Evolutionary conservation across 2,113 vertebrate species (phyloP).

Genomic region (Aleadryas rufinucha): DNA sequence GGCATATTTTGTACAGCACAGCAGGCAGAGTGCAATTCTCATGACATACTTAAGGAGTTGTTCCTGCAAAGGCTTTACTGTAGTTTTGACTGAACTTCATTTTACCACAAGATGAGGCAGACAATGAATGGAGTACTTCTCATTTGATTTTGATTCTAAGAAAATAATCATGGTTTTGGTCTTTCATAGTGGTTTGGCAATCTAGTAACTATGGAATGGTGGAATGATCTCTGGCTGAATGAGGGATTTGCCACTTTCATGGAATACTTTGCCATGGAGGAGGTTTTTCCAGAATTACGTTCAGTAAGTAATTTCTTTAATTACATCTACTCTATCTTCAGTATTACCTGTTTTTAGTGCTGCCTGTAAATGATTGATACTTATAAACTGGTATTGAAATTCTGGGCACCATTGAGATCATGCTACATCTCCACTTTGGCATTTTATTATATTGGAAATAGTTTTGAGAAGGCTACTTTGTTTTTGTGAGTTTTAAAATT

Average conservation of each 20-base stretch:
- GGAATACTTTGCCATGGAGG: conserved; percentile 85
- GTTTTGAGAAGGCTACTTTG: background rate
- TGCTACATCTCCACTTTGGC: background rate
- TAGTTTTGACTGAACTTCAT: background rate
- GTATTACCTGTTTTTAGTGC: background rate
- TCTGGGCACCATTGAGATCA: background rate
- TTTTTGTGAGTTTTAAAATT: rapidly evolving
- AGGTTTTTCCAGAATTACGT: conserved; percentile 75
- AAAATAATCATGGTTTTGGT: background rate
- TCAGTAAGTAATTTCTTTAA: conserved; percentile 76
- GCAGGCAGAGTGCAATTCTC: background rate
- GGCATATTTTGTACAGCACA: background rate
- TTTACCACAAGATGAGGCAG: background rate
- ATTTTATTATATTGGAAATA: background rate
- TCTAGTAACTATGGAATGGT: conserved; percentile 96
- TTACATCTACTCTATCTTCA: background rate
- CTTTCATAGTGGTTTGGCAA: conserved; percentile 93
- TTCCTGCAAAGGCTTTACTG: background rate
- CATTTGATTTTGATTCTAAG: background rate
- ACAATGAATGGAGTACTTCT: background rate
- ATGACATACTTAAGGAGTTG: background rate
- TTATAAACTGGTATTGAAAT: background rate
- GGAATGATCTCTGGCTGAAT: conserved; percentile 96
- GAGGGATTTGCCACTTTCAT: conserved; percentile 98
- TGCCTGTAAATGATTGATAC: background rate